These are phyloP conservation scores for Sesamia nonagrioides DNA, from an alignment of 1,140 invertebrate genomes.

Conservation along the genomic window DNA sequence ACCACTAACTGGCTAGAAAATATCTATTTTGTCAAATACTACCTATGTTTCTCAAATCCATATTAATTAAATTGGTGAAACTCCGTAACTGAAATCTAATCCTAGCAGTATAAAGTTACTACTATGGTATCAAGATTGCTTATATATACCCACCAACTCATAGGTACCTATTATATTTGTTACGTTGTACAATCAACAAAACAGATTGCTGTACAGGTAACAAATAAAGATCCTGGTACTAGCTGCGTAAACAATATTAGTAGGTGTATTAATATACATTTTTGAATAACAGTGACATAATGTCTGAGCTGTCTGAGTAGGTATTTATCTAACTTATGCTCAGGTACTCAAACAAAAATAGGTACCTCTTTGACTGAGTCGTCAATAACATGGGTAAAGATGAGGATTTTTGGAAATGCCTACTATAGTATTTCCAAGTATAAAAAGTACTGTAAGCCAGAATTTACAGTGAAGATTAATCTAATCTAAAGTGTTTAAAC, in stretches of 20 bases:
- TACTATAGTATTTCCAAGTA: too few relatives aligned
- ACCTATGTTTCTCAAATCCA: not conserved
- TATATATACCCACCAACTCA: not conserved
- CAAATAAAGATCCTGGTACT: not conserved
- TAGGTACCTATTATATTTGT: not conserved
- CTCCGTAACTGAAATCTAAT: not conserved
- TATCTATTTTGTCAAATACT: not conserved
- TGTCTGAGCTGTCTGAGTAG: too few relatives aligned
- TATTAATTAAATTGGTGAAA: not conserved
- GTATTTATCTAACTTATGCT: too few relatives aligned
- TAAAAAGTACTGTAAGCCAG: too few relatives aligned
- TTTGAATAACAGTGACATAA: too few relatives aligned
- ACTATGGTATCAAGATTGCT: not conserved
- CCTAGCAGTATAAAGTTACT: slow-evolving; percentile 1
- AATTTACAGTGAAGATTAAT: too few relatives aligned
- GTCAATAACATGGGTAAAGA: not conserved
- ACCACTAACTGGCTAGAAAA: too few relatives aligned
- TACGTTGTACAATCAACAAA: slow-evolving; percentile 9
- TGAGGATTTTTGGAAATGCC: not conserved
- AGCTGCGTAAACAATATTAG: too few relatives aligned
- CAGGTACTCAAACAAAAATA: too few relatives aligned
- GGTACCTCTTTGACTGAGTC: too few relatives aligned
- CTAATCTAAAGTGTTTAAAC: too few relatives aligned
- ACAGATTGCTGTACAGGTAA: not conserved
- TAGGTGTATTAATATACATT: too few relatives aligned